phyloP scores from a whole-genome alignment of 2,888 invertebrate genomes.

The Coleophora flavipennella region DNA sequence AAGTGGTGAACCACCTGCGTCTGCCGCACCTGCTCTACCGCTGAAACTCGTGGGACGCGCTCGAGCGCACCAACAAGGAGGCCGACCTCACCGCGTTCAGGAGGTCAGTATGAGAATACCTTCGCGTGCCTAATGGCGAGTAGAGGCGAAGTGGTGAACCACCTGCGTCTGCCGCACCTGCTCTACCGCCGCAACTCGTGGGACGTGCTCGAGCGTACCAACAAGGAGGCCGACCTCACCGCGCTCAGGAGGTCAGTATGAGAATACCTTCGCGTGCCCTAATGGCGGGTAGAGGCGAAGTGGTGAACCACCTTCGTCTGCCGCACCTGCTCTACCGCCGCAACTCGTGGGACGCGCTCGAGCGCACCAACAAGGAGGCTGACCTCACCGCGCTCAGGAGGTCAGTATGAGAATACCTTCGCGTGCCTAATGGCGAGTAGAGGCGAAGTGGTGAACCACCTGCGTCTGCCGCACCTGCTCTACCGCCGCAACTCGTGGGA shows the following conservation, averaged over 20 bases:
- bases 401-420: constrained; percentile 73
- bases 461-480: constrained; percentile 88
- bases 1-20: constrained; percentile 91
- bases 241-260: constrained; percentile 42
- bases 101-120: no score
- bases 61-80: constrained; percentile 54
- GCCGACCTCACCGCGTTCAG: constrained; percentile 56
- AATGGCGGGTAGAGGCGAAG: constrained; percentile 91
- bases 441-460: constrained; percentile 93
- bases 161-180: constrained; percentile 88
- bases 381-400: constrained; percentile 55
- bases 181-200: constrained; percentile 82
- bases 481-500: constrained; percentile 81
- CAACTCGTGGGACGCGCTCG: constrained; percentile 70
- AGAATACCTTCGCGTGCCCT: constrained; percentile 82
- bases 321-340: constrained; percentile 89
- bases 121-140: constrained; percentile 90
- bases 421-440: constrained; percentile 89
- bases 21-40: constrained; percentile 89
- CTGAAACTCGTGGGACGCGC: constrained; percentile 74
- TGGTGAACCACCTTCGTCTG: constrained; percentile 90
- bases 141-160: constrained; percentile 94
- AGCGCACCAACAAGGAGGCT: constrained; percentile 53
- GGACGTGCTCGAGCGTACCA: constrained; percentile 52
- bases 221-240: constrained; percentile 60